Percentiles rank a stretch among this genome's conserved stretches.
These are phyloP conservation scores for Conistra vaccinii DNA, from an alignment of 2,888 invertebrate genomes.

Conservation along the genomic window DNA sequence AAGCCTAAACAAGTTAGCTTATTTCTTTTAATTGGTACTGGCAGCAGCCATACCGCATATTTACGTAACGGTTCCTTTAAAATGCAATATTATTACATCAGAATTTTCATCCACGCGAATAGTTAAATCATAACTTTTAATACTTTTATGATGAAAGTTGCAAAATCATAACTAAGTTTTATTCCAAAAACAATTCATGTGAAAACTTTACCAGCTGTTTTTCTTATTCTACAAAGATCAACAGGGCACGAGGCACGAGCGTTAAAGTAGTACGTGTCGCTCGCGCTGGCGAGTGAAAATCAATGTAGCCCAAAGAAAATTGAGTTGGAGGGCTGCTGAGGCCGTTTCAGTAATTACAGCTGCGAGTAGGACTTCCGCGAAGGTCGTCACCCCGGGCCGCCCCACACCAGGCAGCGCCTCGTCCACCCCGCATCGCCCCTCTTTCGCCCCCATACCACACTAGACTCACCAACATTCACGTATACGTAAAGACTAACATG, in stretches of 20 bases:
- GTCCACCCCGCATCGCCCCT: constrained; percentile 29
- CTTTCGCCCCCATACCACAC: constrained; percentile 51
- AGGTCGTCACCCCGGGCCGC: constrained; percentile 73
- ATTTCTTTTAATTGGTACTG: constrained; percentile 45
- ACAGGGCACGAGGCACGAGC: constrained; percentile 49
- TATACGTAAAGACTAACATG: constrained; percentile 43
- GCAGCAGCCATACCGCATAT: background rate
- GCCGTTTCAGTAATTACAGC: constrained; percentile 76
- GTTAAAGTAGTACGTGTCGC: constrained; percentile 47
- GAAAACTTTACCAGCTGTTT: constrained; percentile 49
- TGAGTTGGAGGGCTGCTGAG: constrained; percentile 73
- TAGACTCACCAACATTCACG: constrained; percentile 55
- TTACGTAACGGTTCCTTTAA: background rate
- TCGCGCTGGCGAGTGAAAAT: constrained; percentile 61
- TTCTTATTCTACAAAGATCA: constrained; percentile 42
- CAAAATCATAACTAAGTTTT: constrained; percentile 13
- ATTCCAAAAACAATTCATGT: constrained; percentile 7
- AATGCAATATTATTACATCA: background rate
- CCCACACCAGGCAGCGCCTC: constrained; percentile 37
- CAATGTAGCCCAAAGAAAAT: constrained; percentile 70
- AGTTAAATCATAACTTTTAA: background rate
- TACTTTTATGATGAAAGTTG: background rate
- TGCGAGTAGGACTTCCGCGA: constrained; percentile 77
- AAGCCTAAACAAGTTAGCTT: constrained; percentile 45
- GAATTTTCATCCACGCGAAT: background rate